Base-by-base conservation (phyloP, 1,140 invertebrate species). In the Vanessa atalanta region DNA sequence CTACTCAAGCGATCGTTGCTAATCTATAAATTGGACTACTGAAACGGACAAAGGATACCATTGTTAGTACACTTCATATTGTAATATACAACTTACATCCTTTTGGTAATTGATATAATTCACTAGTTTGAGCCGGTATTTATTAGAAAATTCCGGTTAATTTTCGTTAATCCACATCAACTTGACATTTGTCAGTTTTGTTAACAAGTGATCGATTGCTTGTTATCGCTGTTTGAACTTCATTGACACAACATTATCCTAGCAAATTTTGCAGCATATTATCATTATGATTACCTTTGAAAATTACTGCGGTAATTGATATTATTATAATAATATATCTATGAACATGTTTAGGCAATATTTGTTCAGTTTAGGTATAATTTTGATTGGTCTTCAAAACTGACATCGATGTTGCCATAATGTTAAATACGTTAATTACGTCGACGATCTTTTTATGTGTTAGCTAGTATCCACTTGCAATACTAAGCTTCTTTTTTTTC, bases 31-130 rank as follows among this genome's bases (percentile, higher is more conserved):
- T 31, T 31, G 26, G 26, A 2, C 26, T 31, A 31, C 26, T 31
- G 2, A n/a, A n/a, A n/a, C n/a, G n/a, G n/a, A n/a, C n/a, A n/a
- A n/a, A n/a, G n/a, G n/a, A n/a, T n/a, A n/a, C n/a, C n/a, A n/a
- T n/a, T n/a, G n/a, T n/a, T n/a, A n/a, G n/a, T n/a, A n/a, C n/a
- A n/a, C n/a, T n/a, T n/a, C n/a, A n/a, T n/a, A n/a, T n/a, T n/a
- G n/a, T n/a, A n/a, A n/a, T 31, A 31, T 31, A 5, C 26, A 20
- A 31, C 26, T 31, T 31, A 31, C 26, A 2, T 31, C 26, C 26
- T 53, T 9, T 53, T 47, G 16, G 66, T 77, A 80, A 79, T 80
- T 80, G 65, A 53, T 48, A 73, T 63, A 43, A 60, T 26, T 70
- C 64, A 70, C 69, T 64, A 50, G 26, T 64, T 64, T 14, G 37